Conservation (phyloP, 2,113 vertebrate species). For the Speoplatyrhinus poulsoni region DNA sequence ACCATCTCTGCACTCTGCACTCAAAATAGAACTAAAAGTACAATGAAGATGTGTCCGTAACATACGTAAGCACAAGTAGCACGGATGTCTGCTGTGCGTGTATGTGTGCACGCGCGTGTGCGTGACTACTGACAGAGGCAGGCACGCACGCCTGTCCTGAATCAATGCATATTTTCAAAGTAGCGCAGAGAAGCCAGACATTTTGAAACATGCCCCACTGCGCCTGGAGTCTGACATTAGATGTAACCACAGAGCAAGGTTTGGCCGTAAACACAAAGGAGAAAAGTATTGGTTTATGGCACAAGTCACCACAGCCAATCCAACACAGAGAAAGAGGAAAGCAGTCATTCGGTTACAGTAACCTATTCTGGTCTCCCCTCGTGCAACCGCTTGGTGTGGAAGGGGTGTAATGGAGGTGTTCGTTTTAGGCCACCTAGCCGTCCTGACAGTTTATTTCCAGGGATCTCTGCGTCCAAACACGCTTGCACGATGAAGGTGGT, state of each 20-base stretch:
- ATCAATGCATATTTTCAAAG: constrained; percentile 50
- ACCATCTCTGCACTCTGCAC: not conserved
- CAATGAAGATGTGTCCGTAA: constrained; percentile 20
- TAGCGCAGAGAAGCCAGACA: constrained; percentile 56
- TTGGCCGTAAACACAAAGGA: constrained; percentile 63
- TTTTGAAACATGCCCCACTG: constrained; percentile 59
- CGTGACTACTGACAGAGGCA: constrained; percentile 15
- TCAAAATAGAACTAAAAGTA: constrained; percentile 25
- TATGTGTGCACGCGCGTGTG: no score
- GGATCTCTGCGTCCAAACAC: constrained; percentile 47
- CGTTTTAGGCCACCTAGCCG: constrained; percentile 52
- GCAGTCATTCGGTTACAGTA: constrained; percentile 5
- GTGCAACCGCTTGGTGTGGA: constrained; percentile 40
- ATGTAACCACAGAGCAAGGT: constrained; percentile 56
- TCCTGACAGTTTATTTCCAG: constrained; percentile 66
- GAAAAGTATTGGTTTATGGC: constrained; percentile 52
- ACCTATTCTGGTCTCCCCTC: constrained; percentile 31
- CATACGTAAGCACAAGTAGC: not conserved
- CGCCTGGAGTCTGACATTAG: constrained; percentile 61
- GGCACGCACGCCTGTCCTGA: constrained; percentile 17
- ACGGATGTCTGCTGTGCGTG: not conserved
- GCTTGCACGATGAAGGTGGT: constrained; percentile 6
- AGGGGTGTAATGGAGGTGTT: constrained; percentile 31
- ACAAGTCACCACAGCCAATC: constrained; percentile 4
- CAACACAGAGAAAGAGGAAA: constrained; percentile 17